Percentiles rank a stretch among this genome's conserved stretches.
Conservation (phyloP, 2,888 invertebrate genomes). For the Protodeltote pygarga region DNA sequence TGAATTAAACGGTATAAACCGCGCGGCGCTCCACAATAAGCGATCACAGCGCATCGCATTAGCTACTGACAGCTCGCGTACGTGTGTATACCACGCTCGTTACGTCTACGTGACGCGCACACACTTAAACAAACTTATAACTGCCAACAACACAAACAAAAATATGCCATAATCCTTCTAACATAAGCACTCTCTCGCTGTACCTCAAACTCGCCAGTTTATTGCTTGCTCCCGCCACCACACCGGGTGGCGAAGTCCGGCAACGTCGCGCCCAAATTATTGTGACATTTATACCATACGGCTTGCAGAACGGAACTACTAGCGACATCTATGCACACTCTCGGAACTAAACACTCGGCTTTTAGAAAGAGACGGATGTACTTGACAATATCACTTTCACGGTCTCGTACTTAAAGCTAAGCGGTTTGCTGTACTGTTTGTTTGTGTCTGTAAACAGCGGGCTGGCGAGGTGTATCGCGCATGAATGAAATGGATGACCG, state of each 20-base stretch:
- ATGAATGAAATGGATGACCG: conserved; percentile 87
- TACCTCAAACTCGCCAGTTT: conserved; percentile 65
- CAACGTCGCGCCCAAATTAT: conserved; percentile 85
- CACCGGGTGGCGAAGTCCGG: conserved; percentile 83
- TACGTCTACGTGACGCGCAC: conserved; percentile 84
- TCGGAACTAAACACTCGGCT: conserved; percentile 70
- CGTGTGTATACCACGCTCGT: conserved; percentile 83
- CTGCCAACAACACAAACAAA: conserved; percentile 57
- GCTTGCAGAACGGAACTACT: conserved; percentile 68
- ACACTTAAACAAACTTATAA: conserved; percentile 69
- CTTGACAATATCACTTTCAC: conserved; percentile 87
- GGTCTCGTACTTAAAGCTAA: conserved; percentile 86
- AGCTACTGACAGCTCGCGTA: conserved; percentile 84
- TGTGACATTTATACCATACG: conserved; percentile 80
- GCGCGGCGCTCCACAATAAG: conserved; percentile 81
- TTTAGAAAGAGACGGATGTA: conserved; percentile 77
- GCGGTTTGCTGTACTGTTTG: conserved; percentile 87
- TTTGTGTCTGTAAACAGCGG: conserved; percentile 87
- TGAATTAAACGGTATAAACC: conserved; percentile 85
- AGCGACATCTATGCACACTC: conserved; percentile 78
- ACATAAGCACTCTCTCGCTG: conserved; percentile 56
- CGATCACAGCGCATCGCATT: conserved; percentile 84
- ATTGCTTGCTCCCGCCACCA: conserved; percentile 78
- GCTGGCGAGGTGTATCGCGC: conserved; percentile 84
- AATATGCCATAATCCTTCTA: conserved; percentile 58